Base-by-base conservation (phyloP, 2,113 vertebrate species). In the Noctilio leporinus region DNA sequence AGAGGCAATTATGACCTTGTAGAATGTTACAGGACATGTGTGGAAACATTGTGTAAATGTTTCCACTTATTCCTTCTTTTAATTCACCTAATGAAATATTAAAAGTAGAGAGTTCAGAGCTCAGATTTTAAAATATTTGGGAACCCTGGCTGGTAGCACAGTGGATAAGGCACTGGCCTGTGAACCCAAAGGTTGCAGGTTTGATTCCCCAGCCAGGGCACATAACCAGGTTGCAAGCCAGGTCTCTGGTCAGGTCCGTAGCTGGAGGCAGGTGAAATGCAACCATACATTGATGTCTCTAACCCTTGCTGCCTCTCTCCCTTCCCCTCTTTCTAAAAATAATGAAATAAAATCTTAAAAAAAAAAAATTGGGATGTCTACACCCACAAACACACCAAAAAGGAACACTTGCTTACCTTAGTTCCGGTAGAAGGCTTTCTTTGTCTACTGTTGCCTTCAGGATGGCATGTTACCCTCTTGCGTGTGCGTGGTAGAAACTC, bases 1-100 rank as follows among this genome's bases (percentile, higher is more conserved):
- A 40, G 76, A 89, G 10, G 40, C 76, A 78, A 70, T 62, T 95
- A 38, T 57, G 80, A 81, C 33, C 72, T 81, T 86, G 45, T 77
- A 81, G 91, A 88, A 91, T 30, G 55, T 86, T 81, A 14, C 28
- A 85, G 93, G 75, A 93, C 95, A 78, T 89, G 55, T 62, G 26
- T 62, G 45, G 67, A 90, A 95, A 96, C 53, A 69, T 24, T 64
- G 53, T 33, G 5, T 40, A 85, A 93, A 77, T 88, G 17, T 94
- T 95, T 77, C 87, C 81, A 94, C 20, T 55, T 47, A 57, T 20
- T 33, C 45, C 19, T 87, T 86, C 55, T 76, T 90, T 53, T 43
- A 78, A 62, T 77, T 96, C 30, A 59, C 43, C 49, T 82, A 86
- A 95, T 84, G 45, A 93, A 91, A 89, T 43, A 43, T 83, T 38